A percentile compares a stretch with the other conserved stretches of the same genome.
phyloP scores from a whole-genome alignment of 2,113 vertebrate genomes.

The Catharus bicknelli region DNA sequence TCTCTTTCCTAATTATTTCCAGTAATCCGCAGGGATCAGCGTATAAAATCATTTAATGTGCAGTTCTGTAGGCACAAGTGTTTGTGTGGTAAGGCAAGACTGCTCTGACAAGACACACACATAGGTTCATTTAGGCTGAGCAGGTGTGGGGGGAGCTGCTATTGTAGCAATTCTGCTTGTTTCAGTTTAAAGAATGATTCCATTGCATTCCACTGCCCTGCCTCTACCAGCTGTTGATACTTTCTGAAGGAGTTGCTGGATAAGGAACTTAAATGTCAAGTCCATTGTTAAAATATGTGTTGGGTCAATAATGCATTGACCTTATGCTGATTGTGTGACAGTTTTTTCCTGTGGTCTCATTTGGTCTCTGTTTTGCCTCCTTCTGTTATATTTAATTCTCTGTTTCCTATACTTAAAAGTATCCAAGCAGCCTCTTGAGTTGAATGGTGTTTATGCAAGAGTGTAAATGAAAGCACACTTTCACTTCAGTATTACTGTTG shows the following conservation, averaged over 20 bases:
- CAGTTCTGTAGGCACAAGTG: neutral
- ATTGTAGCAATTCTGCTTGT: neutral
- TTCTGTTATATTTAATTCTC: neutral
- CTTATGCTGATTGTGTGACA: neutral
- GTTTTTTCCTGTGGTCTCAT: neutral
- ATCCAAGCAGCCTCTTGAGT: neutral
- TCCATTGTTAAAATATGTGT: neutral
- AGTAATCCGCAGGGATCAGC: neutral
- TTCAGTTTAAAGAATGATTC: neutral
- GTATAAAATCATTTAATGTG: fast-evolving
- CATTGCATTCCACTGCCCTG: fast-evolving
- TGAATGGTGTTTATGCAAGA: neutral
- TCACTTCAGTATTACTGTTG: neutral
- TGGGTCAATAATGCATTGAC: neutral
- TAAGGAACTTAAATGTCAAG: neutral
- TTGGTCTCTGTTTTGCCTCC: neutral
- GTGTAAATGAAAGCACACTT: neutral
- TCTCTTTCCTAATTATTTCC: neutral
- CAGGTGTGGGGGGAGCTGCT: neutral
- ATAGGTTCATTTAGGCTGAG: neutral
- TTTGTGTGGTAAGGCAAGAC: neutral
- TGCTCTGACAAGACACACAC: fast-evolving
- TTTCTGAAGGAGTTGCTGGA: neutral
- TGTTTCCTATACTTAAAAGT: neutral
- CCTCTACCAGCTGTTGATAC: neutral